Conservation (phyloP, 2,113 vertebrate species). For the Lanius collurio region DNA sequence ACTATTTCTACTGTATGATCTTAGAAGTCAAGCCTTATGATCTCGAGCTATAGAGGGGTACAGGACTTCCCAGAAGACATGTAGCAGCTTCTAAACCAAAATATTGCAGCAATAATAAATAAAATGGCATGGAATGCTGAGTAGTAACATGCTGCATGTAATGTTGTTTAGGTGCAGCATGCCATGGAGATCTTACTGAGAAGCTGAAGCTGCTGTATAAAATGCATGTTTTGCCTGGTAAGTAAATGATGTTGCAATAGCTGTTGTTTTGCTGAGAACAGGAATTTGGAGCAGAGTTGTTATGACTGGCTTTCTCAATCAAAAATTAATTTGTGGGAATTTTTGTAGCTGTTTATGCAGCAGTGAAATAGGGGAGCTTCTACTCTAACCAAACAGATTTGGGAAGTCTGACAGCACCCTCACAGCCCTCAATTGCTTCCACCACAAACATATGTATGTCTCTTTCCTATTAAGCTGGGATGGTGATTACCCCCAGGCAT, state of each 20-base stretch:
- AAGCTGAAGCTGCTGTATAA: slow-evolving; percentile 95
- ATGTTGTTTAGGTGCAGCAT: slow-evolving; percentile 83
- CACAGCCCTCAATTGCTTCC: not conserved
- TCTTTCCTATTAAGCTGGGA: not conserved
- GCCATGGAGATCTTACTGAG: slow-evolving; percentile 92
- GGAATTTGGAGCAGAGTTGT: not conserved
- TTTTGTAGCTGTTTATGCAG: not conserved
- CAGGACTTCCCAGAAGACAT: not conserved
- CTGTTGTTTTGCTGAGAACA: not conserved
- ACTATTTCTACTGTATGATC: not conserved
- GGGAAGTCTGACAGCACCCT: not conserved
- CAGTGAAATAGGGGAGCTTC: not conserved
- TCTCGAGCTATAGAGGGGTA: not conserved
- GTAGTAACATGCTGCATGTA: not conserved
- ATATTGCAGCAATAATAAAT: not conserved
- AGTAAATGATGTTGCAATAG: slow-evolving; percentile 37
- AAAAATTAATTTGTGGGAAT: not conserved
- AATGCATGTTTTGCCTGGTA: slow-evolving; percentile 94
- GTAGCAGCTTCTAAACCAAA: not conserved
- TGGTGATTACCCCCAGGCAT: not conserved
- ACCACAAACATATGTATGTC: not conserved
- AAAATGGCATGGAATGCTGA: not conserved
- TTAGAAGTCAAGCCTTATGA: not conserved
- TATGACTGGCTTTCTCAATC: not conserved
- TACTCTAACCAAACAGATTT: not conserved